Conservation (phyloP, 2,888 invertebrate species). For the Euzophera pinguis region DNA sequence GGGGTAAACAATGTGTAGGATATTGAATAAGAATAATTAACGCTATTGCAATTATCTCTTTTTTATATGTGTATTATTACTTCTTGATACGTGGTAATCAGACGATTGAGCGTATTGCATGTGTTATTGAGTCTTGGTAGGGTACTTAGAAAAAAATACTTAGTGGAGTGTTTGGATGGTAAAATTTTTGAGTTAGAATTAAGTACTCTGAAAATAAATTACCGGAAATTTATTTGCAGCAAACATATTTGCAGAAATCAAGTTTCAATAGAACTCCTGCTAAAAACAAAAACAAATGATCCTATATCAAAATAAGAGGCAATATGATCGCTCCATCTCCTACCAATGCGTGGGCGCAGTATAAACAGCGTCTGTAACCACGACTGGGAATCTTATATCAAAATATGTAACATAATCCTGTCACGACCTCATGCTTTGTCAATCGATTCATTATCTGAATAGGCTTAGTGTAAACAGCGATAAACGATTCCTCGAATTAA, state of each 20-base stretch:
- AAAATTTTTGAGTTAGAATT: no score
- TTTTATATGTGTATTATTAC: no score
- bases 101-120: not conserved
- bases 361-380: not conserved
- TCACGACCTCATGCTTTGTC: not conserved
- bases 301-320: not conserved
- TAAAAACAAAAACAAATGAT: not conserved
- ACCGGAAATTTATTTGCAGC: no score
- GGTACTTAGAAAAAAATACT: no score
- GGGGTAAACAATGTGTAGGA: not conserved
- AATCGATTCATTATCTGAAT: not conserved
- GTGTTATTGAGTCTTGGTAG: not conserved
- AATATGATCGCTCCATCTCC: not conserved
- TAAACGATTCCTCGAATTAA: not conserved
- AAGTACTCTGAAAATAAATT: no score
- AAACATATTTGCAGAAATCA: not conserved
- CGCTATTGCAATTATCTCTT: no score
- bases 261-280: not conserved
- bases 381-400: not conserved
- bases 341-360: not conserved
- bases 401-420: not conserved
- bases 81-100: conserved; percentile 1
- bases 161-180: no score
- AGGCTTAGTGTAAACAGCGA: not conserved
- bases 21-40: no score